Conservation (phyloP, 2,113 vertebrate genomes). For the Eleginops maclovinus region DNA sequence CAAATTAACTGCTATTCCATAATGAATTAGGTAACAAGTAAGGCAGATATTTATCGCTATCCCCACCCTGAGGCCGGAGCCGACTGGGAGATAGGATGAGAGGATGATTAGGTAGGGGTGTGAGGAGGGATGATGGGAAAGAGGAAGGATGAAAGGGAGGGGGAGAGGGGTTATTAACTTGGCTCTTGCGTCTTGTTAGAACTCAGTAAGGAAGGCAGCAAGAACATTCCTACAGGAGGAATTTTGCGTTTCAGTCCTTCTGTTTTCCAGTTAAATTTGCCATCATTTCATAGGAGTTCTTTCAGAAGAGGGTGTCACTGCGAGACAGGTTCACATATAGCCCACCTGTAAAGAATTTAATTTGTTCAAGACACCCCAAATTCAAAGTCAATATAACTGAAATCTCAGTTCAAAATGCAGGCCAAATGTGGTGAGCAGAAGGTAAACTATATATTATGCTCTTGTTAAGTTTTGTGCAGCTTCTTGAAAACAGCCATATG, state of each 20-base stretch:
- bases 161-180: slow-evolving; percentile 89
- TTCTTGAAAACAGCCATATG: too few relatives aligned
- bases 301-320: slow-evolving; percentile 2
- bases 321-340: not conserved
- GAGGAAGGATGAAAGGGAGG: slow-evolving; percentile 25
- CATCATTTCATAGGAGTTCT: slow-evolving; percentile 19
- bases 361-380: too few relatives aligned
- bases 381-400: too few relatives aligned
- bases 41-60: slow-evolving; percentile 99
- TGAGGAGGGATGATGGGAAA: slow-evolving; percentile 43
- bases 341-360: not conserved
- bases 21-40: slow-evolving; percentile 99
- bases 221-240: slow-evolving; percentile 85
- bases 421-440: too few relatives aligned
- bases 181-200: slow-evolving; percentile 90
- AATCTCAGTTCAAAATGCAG: too few relatives aligned
- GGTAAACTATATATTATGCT: too few relatives aligned
- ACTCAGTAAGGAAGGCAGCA: slow-evolving; percentile 82
- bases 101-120: slow-evolving; percentile 73
- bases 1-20: slow-evolving; percentile 99
- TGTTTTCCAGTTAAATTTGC: slow-evolving; percentile 73
- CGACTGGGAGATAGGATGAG: slow-evolving; percentile 88
- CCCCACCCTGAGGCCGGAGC: slow-evolving; percentile 91
- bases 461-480: too few relatives aligned
- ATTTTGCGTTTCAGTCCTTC: slow-evolving; percentile 70